Percentiles rank a stretch among this genome's conserved stretches.
phyloP scores from a whole-genome alignment of 2,113 vertebrate genomes.

The Nothocercus nigrocapillus region DNA sequence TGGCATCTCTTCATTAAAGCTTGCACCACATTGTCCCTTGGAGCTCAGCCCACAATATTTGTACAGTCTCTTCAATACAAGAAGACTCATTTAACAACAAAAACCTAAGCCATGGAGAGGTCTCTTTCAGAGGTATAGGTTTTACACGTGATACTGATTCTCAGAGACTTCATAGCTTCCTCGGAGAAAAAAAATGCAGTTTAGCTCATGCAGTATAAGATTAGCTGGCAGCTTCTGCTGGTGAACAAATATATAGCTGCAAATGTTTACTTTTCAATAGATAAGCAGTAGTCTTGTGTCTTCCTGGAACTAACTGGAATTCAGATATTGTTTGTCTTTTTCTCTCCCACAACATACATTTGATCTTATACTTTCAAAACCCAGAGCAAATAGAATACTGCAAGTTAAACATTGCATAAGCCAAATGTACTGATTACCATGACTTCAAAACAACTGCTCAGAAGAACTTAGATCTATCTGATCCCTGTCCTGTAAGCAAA shows the following conservation, averaged over 20 bases:
- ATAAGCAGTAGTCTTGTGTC: conserved; percentile 23
- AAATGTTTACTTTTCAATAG: conserved; percentile 45
- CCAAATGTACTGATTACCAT: background rate
- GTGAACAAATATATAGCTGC: background rate
- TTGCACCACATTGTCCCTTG: background rate
- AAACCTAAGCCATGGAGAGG: background rate
- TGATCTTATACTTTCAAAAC: background rate
- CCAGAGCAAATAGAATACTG: conserved; percentile 41
- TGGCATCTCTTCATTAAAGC: background rate
- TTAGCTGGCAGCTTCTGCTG: background rate
- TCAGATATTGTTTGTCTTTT: conserved; percentile 36
- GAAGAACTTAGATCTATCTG: background rate
- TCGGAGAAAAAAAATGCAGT: background rate
- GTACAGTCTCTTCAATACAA: fast-evolving
- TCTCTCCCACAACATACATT: background rate
- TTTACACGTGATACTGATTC: background rate
- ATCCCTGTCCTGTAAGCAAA: background rate
- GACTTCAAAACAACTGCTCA: conserved; percentile 20
- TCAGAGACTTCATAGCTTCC: background rate
- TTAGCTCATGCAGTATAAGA: no score
- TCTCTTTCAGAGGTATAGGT: background rate
- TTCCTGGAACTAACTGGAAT: conserved; percentile 3
- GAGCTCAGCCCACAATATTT: background rate
- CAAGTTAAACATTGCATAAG: conserved; percentile 30
- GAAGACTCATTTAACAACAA: background rate